Conservation (phyloP, 2,888 invertebrate genomes). For the Drosophila setosimentum region DNA sequence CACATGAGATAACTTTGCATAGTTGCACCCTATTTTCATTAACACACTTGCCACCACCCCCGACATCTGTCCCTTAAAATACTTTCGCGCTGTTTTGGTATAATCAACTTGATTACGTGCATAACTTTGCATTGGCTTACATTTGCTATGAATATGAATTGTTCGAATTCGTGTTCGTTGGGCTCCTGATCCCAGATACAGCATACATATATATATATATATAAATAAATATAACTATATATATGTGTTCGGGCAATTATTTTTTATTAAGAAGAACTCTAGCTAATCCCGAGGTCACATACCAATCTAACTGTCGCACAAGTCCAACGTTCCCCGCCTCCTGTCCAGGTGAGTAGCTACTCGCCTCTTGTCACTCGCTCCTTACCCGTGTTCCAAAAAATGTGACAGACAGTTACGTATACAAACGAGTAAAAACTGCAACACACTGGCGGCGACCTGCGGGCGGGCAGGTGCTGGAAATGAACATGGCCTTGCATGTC, state of each 20-base stretch:
- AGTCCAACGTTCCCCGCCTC: not conserved
- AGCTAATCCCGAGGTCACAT: conserved; percentile 6
- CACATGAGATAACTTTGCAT: conserved; percentile 39
- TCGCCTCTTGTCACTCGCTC: not conserved
- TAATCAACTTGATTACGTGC: conserved; percentile 71
- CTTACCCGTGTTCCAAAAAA: conserved; percentile 24
- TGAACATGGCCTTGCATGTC: conserved; percentile 51
- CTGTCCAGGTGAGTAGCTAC: conserved; percentile 54
- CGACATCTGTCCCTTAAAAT: not conserved
- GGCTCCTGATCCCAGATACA: not conserved
- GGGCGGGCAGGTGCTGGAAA: conserved; percentile 14
- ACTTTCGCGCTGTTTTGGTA: conserved; percentile 32
- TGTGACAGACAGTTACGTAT: conserved; percentile 50
- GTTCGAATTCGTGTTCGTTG: conserved; percentile 5
- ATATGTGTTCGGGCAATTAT: not conserved
- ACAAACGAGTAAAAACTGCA: conserved; percentile 54
- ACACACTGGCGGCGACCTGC: conserved; percentile 29
- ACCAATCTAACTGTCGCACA: conserved; percentile 23
- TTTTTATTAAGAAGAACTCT: not conserved
- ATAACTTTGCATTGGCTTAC: conserved; percentile 51
- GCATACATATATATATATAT: not conserved
- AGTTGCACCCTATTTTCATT: conserved; percentile 7
- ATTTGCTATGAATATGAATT: conserved; percentile 24
- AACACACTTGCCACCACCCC: not conserved
- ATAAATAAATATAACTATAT: not conserved